These are phyloP conservation scores for Pantherophis guttatus DNA, from an alignment of 2,113 vertebrate genomes.

Conservation along the genomic window DNA sequence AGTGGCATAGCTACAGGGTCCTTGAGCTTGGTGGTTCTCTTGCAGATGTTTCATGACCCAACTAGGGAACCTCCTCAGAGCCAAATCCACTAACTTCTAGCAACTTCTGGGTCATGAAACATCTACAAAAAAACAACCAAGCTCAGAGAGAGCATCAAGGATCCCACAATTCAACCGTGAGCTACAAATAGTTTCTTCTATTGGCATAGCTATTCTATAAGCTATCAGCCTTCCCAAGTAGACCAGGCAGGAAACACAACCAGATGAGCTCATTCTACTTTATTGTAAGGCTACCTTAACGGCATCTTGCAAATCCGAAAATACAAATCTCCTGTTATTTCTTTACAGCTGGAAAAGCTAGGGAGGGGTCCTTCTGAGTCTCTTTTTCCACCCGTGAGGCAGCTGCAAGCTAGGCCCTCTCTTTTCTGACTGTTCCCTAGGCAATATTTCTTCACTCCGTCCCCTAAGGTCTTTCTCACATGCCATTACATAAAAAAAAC, in stretches of 20 bases:
- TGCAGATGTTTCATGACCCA: no score
- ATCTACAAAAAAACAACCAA: neutral
- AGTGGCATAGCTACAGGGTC: neutral
- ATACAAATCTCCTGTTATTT: neutral
- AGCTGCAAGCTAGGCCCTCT: no score
- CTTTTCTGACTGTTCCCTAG: neutral
- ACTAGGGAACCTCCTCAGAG: no score
- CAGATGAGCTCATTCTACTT: neutral
- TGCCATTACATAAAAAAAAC: neutral
- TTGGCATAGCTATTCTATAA: no score
- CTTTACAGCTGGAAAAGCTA: neutral
- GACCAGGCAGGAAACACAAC: neutral
- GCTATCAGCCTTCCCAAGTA: neutral
- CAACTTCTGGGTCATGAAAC: no score
- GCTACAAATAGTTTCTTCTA: neutral
- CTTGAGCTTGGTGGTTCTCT: no score
- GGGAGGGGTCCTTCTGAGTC: neutral
- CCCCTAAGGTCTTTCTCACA: neutral
- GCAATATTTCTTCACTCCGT: neutral
- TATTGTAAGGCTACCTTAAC: neutral
- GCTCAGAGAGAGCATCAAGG: no score
- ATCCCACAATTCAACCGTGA: neutral
- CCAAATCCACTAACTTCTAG: no score
- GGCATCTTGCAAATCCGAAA: neutral
- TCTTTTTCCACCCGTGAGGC: neutral